Conservation (phyloP, 2,797 vertebrate genomes). For the Artibeus jamaicensis region DNA sequence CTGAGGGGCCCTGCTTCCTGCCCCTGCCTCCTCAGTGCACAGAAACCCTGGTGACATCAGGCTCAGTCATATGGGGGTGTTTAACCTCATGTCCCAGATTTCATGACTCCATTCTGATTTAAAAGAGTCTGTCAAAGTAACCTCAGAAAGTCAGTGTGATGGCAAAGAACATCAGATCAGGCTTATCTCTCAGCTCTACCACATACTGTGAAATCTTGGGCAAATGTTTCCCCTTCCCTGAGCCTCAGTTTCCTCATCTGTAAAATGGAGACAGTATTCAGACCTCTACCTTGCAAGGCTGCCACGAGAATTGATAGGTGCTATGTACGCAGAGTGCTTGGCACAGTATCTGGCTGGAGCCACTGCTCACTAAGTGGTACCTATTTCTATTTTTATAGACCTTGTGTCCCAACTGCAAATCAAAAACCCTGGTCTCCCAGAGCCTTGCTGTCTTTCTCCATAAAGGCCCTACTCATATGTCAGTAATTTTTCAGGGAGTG, state of each 20-base stretch:
- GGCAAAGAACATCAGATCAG: neutral
- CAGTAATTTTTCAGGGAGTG: neutral
- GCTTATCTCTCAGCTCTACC: neutral
- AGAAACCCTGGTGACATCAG: neutral
- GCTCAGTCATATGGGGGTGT: neutral
- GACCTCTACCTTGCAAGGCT: neutral
- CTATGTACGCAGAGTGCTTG: neutral
- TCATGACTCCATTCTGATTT: neutral
- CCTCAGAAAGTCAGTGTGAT: neutral
- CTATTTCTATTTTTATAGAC: neutral
- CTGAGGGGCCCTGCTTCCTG: neutral
- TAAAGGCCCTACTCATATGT: neutral
- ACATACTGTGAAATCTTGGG: neutral
- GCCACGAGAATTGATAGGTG: neutral
- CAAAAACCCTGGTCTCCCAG: neutral
- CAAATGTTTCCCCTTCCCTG: neutral
- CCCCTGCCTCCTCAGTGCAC: neutral
- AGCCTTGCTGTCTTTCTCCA: neutral
- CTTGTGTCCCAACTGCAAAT: neutral
- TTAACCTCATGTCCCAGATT: neutral
- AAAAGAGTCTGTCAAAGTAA: neutral
- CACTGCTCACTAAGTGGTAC: neutral
- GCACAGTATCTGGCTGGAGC: neutral
- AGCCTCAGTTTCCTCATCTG: neutral
- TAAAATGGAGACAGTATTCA: neutral